Percentiles rank a stretch among this genome's conserved stretches.
Evolutionary conservation across 2,888 invertebrate species (phyloP).

Genomic region (Morpho achilles): DNA sequence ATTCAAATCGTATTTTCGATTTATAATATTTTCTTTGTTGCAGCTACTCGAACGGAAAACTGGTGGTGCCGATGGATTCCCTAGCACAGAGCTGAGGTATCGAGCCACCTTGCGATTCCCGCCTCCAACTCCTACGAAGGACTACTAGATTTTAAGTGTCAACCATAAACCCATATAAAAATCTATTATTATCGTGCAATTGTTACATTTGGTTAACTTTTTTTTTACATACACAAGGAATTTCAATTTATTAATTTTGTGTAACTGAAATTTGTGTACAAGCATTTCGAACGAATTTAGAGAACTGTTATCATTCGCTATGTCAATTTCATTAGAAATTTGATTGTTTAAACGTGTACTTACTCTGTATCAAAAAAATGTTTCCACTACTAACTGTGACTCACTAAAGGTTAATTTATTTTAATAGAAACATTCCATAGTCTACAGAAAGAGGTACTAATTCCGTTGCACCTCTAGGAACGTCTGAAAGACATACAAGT

Average conservation of each 20-base stretch:
- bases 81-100: constrained; percentile 76
- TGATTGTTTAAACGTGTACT: constrained; percentile 13
- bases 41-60: constrained; percentile 79
- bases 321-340: constrained; percentile 14
- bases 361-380: constrained; percentile 5
- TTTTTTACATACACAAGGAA: constrained; percentile 3
- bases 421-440: constrained; percentile 39
- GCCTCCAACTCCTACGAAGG: constrained; percentile 65
- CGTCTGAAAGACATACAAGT: constrained; percentile 55
- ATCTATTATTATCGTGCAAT: constrained; percentile 10
- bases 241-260: not conserved
- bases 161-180: constrained; percentile 11
- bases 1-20: constrained; percentile 27
- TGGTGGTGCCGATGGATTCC: constrained; percentile 80
- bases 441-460: constrained; percentile 22
- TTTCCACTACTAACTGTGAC: not conserved
- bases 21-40: constrained; percentile 52
- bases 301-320: constrained; percentile 11
- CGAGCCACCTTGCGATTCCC: constrained; percentile 56
- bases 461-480: constrained; percentile 36
- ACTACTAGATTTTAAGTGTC: constrained; percentile 45
- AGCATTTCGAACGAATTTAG: constrained; percentile 1
- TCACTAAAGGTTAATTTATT: constrained; percentile 14
- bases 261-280: not conserved
- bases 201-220: constrained; percentile 13